phyloP scores from a whole-genome alignment of 2,888 invertebrate genomes.

The Ischnura elegans region DNA sequence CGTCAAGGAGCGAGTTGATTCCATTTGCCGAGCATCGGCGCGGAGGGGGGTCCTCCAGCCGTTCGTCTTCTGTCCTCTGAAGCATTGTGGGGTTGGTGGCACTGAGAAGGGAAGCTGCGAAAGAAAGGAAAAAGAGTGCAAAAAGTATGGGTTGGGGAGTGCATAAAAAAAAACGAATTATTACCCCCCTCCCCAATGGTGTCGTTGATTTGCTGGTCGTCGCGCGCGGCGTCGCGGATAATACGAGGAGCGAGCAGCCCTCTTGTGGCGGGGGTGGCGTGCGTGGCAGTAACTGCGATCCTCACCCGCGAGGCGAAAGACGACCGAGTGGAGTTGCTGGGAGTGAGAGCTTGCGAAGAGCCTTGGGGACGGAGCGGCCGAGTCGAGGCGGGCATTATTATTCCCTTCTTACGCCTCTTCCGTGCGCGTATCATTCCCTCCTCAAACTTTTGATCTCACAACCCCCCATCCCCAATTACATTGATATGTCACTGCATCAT shows the following conservation, averaged over 20 bases:
- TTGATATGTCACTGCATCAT: too few relatives aligned
- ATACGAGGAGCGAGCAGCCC: slow-evolving; percentile 24
- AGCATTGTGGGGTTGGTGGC: background rate
- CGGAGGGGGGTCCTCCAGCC: slow-evolving; percentile 35
- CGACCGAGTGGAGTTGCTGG: background rate
- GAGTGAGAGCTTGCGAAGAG: background rate
- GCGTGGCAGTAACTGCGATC: background rate
- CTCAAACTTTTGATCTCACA: background rate
- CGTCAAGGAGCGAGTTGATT: slow-evolving; percentile 62
- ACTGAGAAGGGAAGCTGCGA: background rate
- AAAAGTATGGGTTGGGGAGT: background rate
- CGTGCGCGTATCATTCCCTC: background rate
- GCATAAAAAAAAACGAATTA: slow-evolving; percentile 3
- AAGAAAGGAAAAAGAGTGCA: background rate
- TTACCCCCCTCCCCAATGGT: background rate
- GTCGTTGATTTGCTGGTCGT: slow-evolving; percentile 50
- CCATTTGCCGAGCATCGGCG: slow-evolving; percentile 57
- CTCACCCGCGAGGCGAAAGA: background rate
- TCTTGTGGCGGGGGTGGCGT: background rate
- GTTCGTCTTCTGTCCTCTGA: slow-evolving; percentile 6
- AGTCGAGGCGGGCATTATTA: background rate
- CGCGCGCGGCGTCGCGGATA: slow-evolving; percentile 37
- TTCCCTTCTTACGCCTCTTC: background rate
- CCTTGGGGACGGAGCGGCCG: background rate
- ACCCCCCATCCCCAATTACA: too few relatives aligned